phyloP scores from a whole-genome alignment of 2,888 invertebrate species.

The Melikaiella ostensackeni region DNA sequence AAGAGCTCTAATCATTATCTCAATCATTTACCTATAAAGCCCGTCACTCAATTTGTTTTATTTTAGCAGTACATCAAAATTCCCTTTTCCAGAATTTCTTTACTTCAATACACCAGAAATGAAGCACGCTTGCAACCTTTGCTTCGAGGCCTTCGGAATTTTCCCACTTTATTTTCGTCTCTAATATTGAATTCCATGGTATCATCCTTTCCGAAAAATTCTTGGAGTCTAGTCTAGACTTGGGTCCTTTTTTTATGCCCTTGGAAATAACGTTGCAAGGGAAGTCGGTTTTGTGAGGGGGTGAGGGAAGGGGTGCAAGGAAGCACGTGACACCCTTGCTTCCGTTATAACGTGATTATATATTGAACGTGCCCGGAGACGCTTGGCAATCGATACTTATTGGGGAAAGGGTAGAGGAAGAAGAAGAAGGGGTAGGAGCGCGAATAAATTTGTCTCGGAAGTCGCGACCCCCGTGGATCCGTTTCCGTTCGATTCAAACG shows the following conservation, averaged over 20 bases:
- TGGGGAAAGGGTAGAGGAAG: slow-evolving; percentile 47
- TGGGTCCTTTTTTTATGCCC: slow-evolving; percentile 25
- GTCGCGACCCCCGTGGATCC: slow-evolving; percentile 59
- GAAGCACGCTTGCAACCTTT: background rate
- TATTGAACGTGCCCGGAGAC: slow-evolving; percentile 57
- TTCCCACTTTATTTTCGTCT: slow-evolving; percentile 69
- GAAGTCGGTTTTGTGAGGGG: slow-evolving; percentile 23
- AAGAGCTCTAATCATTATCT: too few relatives aligned
- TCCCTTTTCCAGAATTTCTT: background rate
- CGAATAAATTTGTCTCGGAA: slow-evolving; percentile 72
- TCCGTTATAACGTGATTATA: slow-evolving; percentile 71
- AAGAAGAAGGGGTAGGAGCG: slow-evolving; percentile 54
- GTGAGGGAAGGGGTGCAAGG: slow-evolving; percentile 46
- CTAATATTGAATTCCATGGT: slow-evolving; percentile 67
- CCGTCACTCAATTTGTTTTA: background rate
- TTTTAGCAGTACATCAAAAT: background rate
- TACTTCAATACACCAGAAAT: background rate
- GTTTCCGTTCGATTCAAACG: slow-evolving; percentile 59
- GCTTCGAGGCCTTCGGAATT: slow-evolving; percentile 58
- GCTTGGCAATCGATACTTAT: slow-evolving; percentile 69
- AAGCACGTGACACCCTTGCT: slow-evolving; percentile 60
- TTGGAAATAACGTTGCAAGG: slow-evolving; percentile 53
- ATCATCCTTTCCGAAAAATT: background rate
- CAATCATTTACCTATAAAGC: too few relatives aligned
- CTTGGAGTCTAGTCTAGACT: background rate